Percentiles rank a stretch among this genome's conserved stretches.
Conservation (phyloP, 2,797 vertebrate genomes). For the Molossus molossus region DNA sequence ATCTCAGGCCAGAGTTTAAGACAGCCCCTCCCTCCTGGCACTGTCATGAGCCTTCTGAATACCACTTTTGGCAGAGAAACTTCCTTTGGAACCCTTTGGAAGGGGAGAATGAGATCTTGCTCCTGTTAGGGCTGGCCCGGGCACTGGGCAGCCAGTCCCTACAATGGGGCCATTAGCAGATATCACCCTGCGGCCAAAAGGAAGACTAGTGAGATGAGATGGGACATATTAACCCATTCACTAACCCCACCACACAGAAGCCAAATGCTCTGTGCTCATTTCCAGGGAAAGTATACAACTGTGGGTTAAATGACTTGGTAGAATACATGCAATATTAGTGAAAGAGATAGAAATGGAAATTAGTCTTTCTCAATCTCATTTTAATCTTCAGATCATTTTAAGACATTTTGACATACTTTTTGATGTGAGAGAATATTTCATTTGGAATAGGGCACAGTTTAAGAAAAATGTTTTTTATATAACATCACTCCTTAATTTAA, state of each 20-base stretch:
- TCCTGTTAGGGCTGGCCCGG: background rate
- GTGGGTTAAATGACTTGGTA: background rate
- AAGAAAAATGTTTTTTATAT: constrained; percentile 45
- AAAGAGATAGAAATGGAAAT: constrained; percentile 39
- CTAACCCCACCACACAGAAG: background rate
- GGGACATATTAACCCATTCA: background rate
- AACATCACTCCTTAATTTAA: constrained; percentile 50
- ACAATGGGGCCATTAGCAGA: background rate
- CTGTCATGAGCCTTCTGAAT: background rate
- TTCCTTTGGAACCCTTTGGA: background rate
- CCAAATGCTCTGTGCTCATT: background rate
- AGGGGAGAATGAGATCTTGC: background rate
- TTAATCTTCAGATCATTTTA: constrained; percentile 4
- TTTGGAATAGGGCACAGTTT: constrained; percentile 17
- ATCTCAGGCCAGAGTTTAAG: background rate
- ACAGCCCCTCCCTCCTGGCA: background rate
- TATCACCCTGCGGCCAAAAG: background rate
- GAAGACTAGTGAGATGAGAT: background rate
- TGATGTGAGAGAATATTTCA: constrained; percentile 23
- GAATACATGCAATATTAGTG: background rate
- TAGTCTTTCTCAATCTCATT: constrained; percentile 4
- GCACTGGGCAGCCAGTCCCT: background rate
- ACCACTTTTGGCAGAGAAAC: background rate
- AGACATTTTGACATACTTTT: constrained; percentile 42
- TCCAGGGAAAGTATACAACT: background rate